A percentile compares a stretch with the other conserved stretches of the same genome.
These are phyloP conservation scores for Sebastes trivittatus DNA, from an alignment of 2,797 vertebrate genomes.

Conservation along the genomic window DNA sequence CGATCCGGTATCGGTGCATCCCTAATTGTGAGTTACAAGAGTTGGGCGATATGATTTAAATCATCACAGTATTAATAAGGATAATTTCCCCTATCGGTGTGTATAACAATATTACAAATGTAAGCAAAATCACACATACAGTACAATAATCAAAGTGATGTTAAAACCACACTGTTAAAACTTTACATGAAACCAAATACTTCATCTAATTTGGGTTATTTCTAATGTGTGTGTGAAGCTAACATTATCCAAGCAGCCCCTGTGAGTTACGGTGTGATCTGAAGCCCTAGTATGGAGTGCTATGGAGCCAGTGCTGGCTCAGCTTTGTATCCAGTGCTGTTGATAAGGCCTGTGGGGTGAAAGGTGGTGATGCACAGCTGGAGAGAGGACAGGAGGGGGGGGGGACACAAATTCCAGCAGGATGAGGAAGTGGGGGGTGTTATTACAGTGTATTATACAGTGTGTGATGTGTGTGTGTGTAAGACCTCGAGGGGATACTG, in stretches of 20 bases:
- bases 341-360: not conserved
- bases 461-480: not conserved
- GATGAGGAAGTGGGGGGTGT: not conserved
- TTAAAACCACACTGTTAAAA: not conserved
- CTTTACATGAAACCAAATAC: not conserved
- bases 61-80: not conserved
- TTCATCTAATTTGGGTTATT: not conserved
- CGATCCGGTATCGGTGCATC: too few species aligned
- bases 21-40: not conserved
- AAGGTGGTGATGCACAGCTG: not conserved
- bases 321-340: not conserved
- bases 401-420: not conserved
- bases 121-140: not conserved
- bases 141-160: not conserved
- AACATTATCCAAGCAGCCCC: not conserved
- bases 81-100: not conserved
- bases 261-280: not conserved
- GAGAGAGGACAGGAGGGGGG: not conserved
- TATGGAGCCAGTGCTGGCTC: not conserved
- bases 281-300: not conserved
- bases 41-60: not conserved
- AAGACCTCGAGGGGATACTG: not conserved
- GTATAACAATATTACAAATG: not conserved
- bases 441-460: not conserved
- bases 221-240: not conserved